Base-by-base conservation (phyloP, 2,888 invertebrate species). In the Petrolisthes manimaculis region DNA sequence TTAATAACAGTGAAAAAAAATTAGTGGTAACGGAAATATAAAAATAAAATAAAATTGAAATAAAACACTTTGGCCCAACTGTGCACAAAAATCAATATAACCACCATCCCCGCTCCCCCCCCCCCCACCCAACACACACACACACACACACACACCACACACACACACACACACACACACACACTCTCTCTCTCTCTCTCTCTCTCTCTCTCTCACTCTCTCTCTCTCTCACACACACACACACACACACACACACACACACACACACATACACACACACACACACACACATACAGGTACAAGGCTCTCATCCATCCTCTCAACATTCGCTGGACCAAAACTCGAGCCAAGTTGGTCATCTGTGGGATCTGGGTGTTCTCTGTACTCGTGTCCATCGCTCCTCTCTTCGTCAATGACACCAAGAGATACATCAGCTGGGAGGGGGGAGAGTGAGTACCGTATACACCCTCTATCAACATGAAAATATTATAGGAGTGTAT, bases 361-460 rank as follows among this genome's bases (percentile, higher is more conserved):
- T 91, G 91, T 4, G 86, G 92, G 4, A 93, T 94, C 82, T 94
- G 94, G 94, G 71, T 93, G 4, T 92, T 93, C 55, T 92, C 94
- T 0, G 71, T 92, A 4, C 91, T 91, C 4, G 91, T 93, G 4
- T 93, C 93, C 3, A 92, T 92, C 4, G 93, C 93, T 14, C 93
- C 93, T 91, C 92, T 94, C n/a, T 88, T 92, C 91, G 92, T 93
- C 91, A 93, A 93, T 90, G 84, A 92, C 91, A 91, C 93, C 78
- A 89, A 92, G 90, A 91, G 89, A 12, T 92, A 92, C 86, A n/a
- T n/a, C n/a, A 89, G 90, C 56, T 92, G 92, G 89, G 71, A 71
- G 5, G 91, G 89, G 37, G 92, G 92, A 78, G 91, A 92, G 92
- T 92, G 84, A 91, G 92, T 92, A 79, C n/a, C 53, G 14, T 61